Evolutionary conservation across 2,888 invertebrate species (phyloP).

Genomic region (Liposcelis brunnea): DNA sequence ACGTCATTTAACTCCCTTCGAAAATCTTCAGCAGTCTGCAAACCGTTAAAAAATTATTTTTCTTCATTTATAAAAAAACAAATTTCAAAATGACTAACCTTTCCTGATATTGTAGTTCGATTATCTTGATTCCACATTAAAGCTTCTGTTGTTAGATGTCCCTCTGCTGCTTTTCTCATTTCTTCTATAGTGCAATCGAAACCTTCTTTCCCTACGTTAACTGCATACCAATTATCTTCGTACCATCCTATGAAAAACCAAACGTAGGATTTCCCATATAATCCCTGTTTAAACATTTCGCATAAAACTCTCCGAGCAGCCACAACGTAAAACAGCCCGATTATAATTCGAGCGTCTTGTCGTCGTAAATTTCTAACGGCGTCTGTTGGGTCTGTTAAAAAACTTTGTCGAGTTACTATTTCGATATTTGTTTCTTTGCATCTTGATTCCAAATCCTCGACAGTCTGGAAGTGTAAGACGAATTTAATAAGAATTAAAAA

Average conservation of each 20-base stretch:
- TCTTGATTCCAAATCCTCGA: conserved; percentile 88
- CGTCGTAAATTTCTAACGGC: conserved; percentile 86
- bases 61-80: neutral
- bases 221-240: conserved; percentile 97
- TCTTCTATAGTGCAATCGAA: conserved; percentile 85
- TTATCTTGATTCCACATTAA: conserved; percentile 97
- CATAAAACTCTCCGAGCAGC: conserved; percentile 92
- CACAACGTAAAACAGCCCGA: conserved; percentile 96
- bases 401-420: conserved; percentile 91
- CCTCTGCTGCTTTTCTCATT: conserved; percentile 88
- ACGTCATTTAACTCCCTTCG: conserved; percentile 66
- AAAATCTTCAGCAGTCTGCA: conserved; percentile 71
- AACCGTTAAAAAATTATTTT: neutral
- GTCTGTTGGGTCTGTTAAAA: conserved; percentile 90
- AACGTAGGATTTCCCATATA: conserved; percentile 91
- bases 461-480: conserved; percentile 74
- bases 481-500: conserved; percentile 15
- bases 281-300: conserved; percentile 82
- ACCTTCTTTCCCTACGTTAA: conserved; percentile 66
- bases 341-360: conserved; percentile 94
- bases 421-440: conserved; percentile 86
- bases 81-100: conserved; percentile 33
- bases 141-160: conserved; percentile 95
- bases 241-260: conserved; percentile 99
- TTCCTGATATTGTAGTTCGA: conserved; percentile 84